Conservation (phyloP, 30 jellyfish, hydroid and myxozoan genomes). For the Chironex yamaguchii region DNA sequence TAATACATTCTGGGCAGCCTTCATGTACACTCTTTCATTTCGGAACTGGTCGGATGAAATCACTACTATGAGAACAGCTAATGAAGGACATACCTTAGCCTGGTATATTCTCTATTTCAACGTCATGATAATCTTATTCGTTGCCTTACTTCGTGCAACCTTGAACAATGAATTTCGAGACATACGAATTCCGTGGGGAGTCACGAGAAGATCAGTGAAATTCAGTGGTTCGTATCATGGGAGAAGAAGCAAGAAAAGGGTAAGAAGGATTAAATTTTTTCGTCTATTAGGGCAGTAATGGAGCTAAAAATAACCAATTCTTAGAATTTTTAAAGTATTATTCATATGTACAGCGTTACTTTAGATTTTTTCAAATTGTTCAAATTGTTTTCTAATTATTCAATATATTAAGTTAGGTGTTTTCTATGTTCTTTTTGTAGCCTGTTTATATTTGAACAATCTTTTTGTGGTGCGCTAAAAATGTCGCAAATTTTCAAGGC, state of each 20-base stretch:
- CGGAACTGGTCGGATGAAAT: background rate
- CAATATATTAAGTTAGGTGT: no score
- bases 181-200: background rate
- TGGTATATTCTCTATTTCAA: background rate
- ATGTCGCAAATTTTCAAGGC: no score
- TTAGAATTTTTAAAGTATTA: no score
- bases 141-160: background rate
- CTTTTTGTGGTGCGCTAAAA: no score
- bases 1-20: background rate
- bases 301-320: no score
- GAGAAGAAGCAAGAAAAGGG: background rate
- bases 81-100: background rate
- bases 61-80: background rate
- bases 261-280: background rate
- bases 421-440: no score
- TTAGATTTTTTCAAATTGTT: no score
- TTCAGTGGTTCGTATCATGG: background rate
- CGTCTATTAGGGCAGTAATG: no score
- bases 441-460: no score
- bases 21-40: background rate
- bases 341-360: no score
- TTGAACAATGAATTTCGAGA: background rate
- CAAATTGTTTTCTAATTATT: no score
- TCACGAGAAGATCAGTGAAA: background rate
- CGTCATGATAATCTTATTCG: no score